A percentile compares a stretch with the other conserved stretches of the same genome.
Conservation (phyloP, 2,888 invertebrate genomes). For the Cephonodes hylas region DNA sequence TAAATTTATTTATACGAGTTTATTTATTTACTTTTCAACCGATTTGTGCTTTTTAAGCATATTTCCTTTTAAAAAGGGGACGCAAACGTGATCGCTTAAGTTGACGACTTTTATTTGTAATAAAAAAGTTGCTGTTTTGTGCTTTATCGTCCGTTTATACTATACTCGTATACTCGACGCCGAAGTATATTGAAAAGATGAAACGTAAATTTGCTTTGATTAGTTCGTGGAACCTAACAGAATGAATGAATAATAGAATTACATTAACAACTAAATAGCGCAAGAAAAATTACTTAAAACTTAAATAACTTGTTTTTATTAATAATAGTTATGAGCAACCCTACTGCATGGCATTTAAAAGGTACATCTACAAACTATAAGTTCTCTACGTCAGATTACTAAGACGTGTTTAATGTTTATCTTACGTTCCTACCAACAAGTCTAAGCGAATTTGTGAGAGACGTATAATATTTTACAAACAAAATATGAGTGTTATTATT, state of each 20-base stretch:
- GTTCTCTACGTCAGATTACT: slow-evolving; percentile 61
- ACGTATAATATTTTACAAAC: background rate
- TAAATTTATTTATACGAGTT: slow-evolving; percentile 78
- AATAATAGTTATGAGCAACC: slow-evolving; percentile 61
- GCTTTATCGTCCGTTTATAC: too few relatives aligned
- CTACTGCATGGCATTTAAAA: slow-evolving; percentile 51
- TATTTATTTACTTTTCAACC: slow-evolving; percentile 66
- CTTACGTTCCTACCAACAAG: slow-evolving; percentile 61
- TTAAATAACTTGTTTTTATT: slow-evolving; percentile 35
- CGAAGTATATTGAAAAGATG: too few relatives aligned
- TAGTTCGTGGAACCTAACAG: too few relatives aligned
- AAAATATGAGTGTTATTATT: background rate
- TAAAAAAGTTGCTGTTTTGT: background rate
- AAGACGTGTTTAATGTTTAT: slow-evolving; percentile 78
- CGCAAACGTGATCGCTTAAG: background rate
- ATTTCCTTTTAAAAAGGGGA: background rate
- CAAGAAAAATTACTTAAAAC: background rate
- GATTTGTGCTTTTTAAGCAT: slow-evolving; percentile 37
- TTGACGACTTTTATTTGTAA: background rate
- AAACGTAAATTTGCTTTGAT: too few relatives aligned
- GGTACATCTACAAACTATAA: slow-evolving; percentile 67
- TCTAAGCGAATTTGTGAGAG: slow-evolving; percentile 35
- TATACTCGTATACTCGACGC: background rate
- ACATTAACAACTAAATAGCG: background rate
- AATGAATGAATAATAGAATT: too few relatives aligned